Base-by-base conservation (phyloP, 2,888 invertebrate species). In the Yponomeuta malinellus region DNA sequence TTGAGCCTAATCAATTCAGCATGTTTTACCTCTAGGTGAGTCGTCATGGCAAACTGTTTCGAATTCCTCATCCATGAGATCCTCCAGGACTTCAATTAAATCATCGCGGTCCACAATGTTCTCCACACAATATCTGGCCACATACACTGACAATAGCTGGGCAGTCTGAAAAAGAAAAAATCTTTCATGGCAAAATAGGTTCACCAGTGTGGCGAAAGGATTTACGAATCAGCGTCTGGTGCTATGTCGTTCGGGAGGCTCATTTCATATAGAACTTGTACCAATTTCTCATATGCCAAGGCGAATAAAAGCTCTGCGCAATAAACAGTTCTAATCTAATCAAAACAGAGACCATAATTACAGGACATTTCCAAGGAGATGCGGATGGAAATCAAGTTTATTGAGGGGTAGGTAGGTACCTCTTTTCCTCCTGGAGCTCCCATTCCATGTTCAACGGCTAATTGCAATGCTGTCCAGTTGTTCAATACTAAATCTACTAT, bases 371-470 rank as follows among this genome's bases (percentile, higher is more conserved):
- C 9, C 6, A 5, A 43, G 8, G 43, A 43, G 43, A 43, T 43
- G 9, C 43, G 6, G 43, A 8, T 43, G 43, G 6, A 43, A 43
- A 43, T 2, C 33, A 33, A 4, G 33, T 2, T 43, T 43, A 5
- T 43, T 43, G 1, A 8, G 33, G 12, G 23, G 23, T 23, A 23
- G 23, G 65, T 31, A 29, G 65, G 15, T 64, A 95, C 95, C 87
- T 95, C 93, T 87, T 94, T 94, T 66, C 95, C 95, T 76, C 94
- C 93, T 31, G 94, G 93, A 33, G 95, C 95, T 52, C 94, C 95
- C 94, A 95, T 94, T 75, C 94, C 94, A 93, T 96, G 95, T 83
- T 96, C 95, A 0, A 96, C 95, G 52, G 95, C 95, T 48, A 96
- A 83, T 76, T 94, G 94, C 48, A 96, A 82, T 6, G 94, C 95